These are phyloP conservation scores for Mactra quadrangularis DNA, from an alignment of 1,140 invertebrate species.

Conservation along the genomic window DNA sequence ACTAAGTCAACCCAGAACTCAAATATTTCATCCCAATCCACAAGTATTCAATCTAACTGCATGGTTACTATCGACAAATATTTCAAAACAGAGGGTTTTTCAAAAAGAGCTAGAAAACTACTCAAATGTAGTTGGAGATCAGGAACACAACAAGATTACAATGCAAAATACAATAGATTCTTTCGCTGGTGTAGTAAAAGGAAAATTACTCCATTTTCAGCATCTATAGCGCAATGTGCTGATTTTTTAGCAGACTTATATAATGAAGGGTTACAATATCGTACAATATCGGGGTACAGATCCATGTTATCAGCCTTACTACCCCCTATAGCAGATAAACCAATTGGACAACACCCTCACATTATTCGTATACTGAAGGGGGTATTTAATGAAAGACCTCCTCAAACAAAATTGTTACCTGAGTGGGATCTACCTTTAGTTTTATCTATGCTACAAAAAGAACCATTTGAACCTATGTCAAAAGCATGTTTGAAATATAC, in stretches of 20 bases:
- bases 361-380: constrained; percentile 50
- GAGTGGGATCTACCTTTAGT: constrained; percentile 61
- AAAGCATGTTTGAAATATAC: constrained; percentile 30
- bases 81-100: constrained; percentile 44
- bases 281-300: constrained; percentile 53
- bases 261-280: constrained; percentile 21
- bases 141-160: constrained; percentile 49
- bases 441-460: constrained; percentile 22
- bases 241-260: constrained; percentile 38
- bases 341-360: constrained; percentile 54
- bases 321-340: constrained; percentile 35
- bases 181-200: constrained; percentile 54
- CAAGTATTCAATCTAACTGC: constrained; percentile 48
- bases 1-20: constrained; percentile 21
- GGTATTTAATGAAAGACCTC: constrained; percentile 53
- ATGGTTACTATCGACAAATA: constrained; percentile 60
- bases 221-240: constrained; percentile 37
- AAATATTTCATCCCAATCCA: constrained; percentile 19
- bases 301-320: constrained; percentile 60
- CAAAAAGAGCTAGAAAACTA: constrained; percentile 42
- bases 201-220: constrained; percentile 47
- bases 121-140: constrained; percentile 50
- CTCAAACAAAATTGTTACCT: constrained; percentile 34
- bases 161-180: constrained; percentile 40
- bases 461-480: constrained; percentile 60